Evolutionary conservation across 2,797 vertebrate species (phyloP).

Genomic region (Pseudochirops cupreus): DNA sequence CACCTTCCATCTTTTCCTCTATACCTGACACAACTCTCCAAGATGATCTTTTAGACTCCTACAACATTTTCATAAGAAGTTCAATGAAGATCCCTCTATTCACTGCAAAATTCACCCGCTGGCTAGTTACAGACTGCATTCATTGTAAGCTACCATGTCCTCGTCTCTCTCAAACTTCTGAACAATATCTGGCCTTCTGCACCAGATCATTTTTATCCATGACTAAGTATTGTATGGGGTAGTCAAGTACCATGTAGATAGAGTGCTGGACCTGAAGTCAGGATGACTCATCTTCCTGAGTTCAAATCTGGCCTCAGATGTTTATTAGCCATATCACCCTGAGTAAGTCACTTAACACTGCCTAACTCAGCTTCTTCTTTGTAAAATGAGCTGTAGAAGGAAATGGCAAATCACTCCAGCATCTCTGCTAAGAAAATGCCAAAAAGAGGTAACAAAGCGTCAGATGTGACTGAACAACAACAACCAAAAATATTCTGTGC

Average conservation of each 20-base stretch:
- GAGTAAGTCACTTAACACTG: background rate
- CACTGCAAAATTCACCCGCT: background rate
- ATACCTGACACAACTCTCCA: background rate
- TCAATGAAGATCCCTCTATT: background rate
- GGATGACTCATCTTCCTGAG: background rate
- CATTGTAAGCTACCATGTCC: background rate
- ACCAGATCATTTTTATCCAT: background rate
- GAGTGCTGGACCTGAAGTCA: too few relatives aligned
- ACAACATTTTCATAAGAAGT: background rate
- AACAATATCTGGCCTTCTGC: background rate
- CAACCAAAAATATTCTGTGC: background rate
- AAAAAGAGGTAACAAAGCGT: background rate
- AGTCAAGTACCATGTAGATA: background rate
- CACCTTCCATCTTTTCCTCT: background rate
- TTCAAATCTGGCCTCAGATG: background rate
- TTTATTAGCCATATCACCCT: background rate
- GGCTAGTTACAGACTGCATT: background rate
- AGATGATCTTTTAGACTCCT: background rate
- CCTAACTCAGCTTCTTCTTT: background rate
- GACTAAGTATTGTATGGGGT: background rate
- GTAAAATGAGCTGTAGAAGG: background rate
- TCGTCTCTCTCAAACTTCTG: background rate
- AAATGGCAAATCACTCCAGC: background rate
- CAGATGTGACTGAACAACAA: background rate
- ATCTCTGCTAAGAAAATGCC: background rate